Evolutionary conservation across 2,797 vertebrate genomes (phyloP), one percentile per base, ranked within the genome.

Genomic region (Clarias laeviceps): DNA sequence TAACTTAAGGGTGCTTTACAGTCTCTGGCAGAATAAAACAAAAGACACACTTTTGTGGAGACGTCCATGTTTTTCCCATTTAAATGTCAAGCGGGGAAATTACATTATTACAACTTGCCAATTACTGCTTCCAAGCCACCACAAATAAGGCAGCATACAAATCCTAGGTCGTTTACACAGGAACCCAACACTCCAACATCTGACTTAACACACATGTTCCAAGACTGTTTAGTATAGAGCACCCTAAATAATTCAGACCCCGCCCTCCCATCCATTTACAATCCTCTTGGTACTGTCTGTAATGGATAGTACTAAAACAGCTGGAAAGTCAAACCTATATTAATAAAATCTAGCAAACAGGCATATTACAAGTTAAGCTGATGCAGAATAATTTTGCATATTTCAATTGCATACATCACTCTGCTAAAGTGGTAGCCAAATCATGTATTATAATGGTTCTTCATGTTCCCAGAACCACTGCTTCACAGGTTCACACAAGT

Each of bases 231-330:
- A 65, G 24, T 80, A 61, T 17, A 20, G 6, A 45, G 61, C 27
- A 80, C 78, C 61, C 37, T 80, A 2, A 80, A 80, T 81, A 68
- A 81, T 68, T 81, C 27, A 81, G 79, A 54, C 9, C 64, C 8
- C 8, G 15, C 45, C 27, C 61, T 12, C 78, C 8, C 37, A 6
- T 54, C 34, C 18, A 65, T 50, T 80, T 50, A 66, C 61, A 20
- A 54, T n/a, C 5, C 6, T 40, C 59, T 27, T 79, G 18, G 34
- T 62, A 27, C 37, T 65, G 37, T 6, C 37, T 29, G 79, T 66
- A 66, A 50, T 32, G 27, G 79, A 66, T n/a, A 80, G 2, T 29
- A 12, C 9, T 66, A 40, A 66, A 66, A 66, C 62, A 50, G 8
- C 37, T 65, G 61, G 61, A 80, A 64, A 65, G n/a, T 9, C 11